Conservation (phyloP, 2,113 vertebrate species). For the Microcebus griseorufus region DNA sequence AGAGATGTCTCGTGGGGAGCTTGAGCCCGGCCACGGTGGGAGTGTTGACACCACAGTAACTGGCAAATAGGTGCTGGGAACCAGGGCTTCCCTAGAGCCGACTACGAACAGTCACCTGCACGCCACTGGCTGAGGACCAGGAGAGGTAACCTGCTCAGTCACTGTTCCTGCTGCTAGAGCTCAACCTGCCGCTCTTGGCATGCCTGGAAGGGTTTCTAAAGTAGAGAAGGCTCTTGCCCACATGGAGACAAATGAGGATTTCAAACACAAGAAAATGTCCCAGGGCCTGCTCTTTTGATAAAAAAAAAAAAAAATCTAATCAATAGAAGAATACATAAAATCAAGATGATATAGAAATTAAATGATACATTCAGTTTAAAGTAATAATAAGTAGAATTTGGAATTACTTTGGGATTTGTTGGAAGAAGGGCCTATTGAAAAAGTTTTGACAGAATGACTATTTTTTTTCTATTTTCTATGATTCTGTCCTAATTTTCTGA, state of each 20-base stretch:
- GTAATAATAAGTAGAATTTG: neutral
- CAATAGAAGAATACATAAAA: constrained; percentile 41
- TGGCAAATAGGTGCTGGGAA: neutral
- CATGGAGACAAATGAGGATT: constrained; percentile 43
- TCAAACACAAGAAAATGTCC: constrained; percentile 77
- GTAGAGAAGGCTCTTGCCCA: neutral
- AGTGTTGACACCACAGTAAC: neutral
- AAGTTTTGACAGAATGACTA: neutral
- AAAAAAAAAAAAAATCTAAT: neutral
- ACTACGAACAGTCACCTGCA: neutral
- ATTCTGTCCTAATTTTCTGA: neutral
- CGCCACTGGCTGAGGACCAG: neutral
- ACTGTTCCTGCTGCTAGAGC: neutral
- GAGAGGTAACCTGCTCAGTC: neutral
- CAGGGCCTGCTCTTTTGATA: constrained; percentile 3
- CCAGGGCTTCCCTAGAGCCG: neutral
- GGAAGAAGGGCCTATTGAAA: neutral
- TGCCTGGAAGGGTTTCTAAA: constrained; percentile 54
- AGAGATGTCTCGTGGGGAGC: neutral
- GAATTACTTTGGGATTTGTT: constrained; percentile 13
- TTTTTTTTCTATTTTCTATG: neutral
- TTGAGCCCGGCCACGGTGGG: neutral
- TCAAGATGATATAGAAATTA: constrained; percentile 30
- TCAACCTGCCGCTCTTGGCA: neutral
- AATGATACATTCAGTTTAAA: constrained; percentile 50